phyloP scores from a whole-genome alignment of 2,888 invertebrate species.

The Calliscelio sp. region DNA sequence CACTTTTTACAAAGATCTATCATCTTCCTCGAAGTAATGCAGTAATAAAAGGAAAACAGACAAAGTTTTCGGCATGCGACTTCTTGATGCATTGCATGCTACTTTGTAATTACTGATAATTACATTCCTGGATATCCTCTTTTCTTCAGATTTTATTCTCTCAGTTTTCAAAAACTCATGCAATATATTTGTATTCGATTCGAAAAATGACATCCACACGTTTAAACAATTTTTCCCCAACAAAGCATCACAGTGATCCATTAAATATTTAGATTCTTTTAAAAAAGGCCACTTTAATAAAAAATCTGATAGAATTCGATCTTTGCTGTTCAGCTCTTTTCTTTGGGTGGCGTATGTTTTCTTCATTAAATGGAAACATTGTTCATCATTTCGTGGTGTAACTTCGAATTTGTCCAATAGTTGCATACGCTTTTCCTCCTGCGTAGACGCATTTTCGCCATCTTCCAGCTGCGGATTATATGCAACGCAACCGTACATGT shows the following conservation, averaged over 20 bases:
- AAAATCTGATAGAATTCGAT: not conserved
- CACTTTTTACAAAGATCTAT: not conserved
- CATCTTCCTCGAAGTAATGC: not conserved
- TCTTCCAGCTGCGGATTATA: conserved; percentile 3
- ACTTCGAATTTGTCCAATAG: not conserved
- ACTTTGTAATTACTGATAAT: not conserved
- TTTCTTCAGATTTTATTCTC: not conserved
- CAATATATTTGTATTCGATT: not conserved
- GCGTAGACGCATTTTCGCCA: not conserved
- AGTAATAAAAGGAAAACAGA: not conserved
- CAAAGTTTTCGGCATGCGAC: not conserved
- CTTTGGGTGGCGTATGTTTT: not conserved
- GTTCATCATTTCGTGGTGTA: not conserved
- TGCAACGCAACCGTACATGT: not conserved
- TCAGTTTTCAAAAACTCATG: not conserved
- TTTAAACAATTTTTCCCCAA: not conserved
- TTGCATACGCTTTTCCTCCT: not conserved
- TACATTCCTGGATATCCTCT: not conserved
- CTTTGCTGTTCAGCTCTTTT: not conserved
- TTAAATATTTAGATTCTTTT: conserved; percentile 12
- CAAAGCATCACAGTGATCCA: not conserved
- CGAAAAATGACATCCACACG: not conserved
- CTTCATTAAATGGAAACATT: not conserved
- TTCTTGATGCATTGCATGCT: not conserved
- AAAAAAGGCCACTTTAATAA: not conserved